These are phyloP conservation scores for Nipponia nippon DNA, from an alignment of 2,113 vertebrate species.

Conservation along the genomic window DNA sequence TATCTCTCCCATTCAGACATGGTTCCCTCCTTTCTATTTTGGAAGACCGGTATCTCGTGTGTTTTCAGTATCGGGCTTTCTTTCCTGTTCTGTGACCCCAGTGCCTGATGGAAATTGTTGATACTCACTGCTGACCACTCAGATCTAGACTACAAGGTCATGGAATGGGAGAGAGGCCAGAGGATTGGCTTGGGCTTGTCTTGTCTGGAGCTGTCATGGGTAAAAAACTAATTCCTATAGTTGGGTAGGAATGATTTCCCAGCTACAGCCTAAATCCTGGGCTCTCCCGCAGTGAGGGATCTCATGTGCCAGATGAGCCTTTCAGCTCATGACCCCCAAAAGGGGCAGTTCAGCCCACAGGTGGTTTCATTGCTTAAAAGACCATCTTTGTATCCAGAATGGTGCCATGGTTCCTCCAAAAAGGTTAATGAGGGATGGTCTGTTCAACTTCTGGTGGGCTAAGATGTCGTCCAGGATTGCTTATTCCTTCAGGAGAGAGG, in stretches of 20 bases:
- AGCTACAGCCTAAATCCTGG: background rate
- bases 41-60: accelerated
- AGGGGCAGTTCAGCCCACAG: background rate
- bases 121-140: background rate
- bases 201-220: background rate
- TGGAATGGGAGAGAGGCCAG: background rate
- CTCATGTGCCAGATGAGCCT: background rate
- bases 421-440: background rate
- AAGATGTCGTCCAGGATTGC: background rate
- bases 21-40: background rate
- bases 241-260: background rate
- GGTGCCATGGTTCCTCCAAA: background rate
- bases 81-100: background rate
- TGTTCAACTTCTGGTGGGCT: background rate
- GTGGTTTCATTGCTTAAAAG: background rate
- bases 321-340: background rate
- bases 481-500: background rate
- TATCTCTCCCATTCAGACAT: background rate
- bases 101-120: background rate
- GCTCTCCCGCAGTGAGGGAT: background rate
- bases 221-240: background rate
- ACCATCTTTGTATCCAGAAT: background rate
- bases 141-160: background rate
- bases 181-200: background rate
- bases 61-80: background rate